phyloP scores from a whole-genome alignment of 2,888 invertebrate species.

The Pterostichus niger region DNA sequence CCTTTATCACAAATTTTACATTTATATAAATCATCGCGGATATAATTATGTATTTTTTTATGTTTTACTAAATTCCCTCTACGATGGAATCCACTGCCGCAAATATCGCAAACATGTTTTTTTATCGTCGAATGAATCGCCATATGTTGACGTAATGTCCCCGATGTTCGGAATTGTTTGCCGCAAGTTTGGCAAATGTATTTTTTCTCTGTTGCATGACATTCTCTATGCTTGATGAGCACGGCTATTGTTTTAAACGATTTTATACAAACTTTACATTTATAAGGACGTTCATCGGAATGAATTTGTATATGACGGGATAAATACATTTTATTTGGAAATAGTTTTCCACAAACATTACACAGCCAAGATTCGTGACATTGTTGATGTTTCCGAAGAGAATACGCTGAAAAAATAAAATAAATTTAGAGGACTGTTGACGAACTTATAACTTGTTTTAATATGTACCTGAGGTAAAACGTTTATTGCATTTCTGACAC shows the following conservation, averaged over 20 bases:
- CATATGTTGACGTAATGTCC: not conserved
- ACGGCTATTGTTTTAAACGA: not conserved
- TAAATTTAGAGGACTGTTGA: too few species aligned
- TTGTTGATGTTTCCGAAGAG: not conserved
- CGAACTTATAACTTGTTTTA: too few species aligned
- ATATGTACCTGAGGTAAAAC: not conserved
- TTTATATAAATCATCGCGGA: not conserved
- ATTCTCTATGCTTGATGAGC: slow-evolving; percentile 1
- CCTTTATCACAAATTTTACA: not conserved
- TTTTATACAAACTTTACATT: not conserved
- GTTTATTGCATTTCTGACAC: not conserved
- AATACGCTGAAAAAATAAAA: not conserved
- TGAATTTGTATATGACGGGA: slow-evolving; percentile 6
- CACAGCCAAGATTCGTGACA: slow-evolving; percentile 3
- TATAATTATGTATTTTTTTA: slow-evolving; percentile 1
- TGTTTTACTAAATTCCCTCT: slow-evolving; percentile 1
- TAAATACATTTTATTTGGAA: not conserved
- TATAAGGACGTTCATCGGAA: not conserved
- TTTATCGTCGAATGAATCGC: not conserved
- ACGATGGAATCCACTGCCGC: not conserved
- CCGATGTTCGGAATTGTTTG: not conserved
- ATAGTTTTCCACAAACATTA: slow-evolving; percentile 41
- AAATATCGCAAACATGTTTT: slow-evolving; percentile 1
- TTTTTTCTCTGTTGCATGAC: not conserved
- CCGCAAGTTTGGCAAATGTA: slow-evolving; percentile 26